Evolutionary conservation across 2,888 invertebrate genomes (phyloP).

Genomic region (Patella ulyssiponensis): DNA sequence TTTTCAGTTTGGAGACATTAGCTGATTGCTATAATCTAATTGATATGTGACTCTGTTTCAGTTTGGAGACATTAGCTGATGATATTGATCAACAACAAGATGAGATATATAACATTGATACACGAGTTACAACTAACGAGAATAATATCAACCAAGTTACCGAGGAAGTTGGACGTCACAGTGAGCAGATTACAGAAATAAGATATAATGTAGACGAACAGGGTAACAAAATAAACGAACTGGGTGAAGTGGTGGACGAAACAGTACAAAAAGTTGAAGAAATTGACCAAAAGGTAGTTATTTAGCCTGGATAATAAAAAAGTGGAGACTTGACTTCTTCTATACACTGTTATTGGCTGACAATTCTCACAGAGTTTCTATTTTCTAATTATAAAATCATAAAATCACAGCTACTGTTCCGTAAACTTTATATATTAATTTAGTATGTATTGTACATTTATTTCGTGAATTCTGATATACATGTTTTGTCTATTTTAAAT

Average conservation of each 20-base stretch:
- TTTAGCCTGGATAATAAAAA: no score
- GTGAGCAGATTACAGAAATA: neutral
- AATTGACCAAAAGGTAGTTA: slow-evolving; percentile 62
- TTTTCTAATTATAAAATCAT: no score
- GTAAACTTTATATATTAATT: neutral
- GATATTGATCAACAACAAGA: neutral
- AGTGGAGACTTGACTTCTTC: no score
- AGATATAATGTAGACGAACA: neutral
- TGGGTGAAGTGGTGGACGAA: slow-evolving; percentile 56
- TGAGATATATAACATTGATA: neutral
- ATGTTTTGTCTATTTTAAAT: no score
- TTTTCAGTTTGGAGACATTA: no score
- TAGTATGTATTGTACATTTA: neutral
- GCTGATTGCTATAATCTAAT: no score
- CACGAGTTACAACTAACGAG: slow-evolving; percentile 18
- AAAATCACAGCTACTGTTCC: neutral
- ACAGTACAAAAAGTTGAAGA: no score
- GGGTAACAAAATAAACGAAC: slow-evolving; percentile 48
- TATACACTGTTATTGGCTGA: no score
- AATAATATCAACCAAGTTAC: slow-evolving; percentile 47
- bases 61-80: neutral
- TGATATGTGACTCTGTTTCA: neutral
- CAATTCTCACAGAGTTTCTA: no score
- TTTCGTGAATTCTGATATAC: no score
- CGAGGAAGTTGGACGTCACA: slow-evolving; percentile 51